These are phyloP conservation scores for Philaethria dido DNA, from an alignment of 2,888 invertebrate genomes.

Conservation along the genomic window DNA sequence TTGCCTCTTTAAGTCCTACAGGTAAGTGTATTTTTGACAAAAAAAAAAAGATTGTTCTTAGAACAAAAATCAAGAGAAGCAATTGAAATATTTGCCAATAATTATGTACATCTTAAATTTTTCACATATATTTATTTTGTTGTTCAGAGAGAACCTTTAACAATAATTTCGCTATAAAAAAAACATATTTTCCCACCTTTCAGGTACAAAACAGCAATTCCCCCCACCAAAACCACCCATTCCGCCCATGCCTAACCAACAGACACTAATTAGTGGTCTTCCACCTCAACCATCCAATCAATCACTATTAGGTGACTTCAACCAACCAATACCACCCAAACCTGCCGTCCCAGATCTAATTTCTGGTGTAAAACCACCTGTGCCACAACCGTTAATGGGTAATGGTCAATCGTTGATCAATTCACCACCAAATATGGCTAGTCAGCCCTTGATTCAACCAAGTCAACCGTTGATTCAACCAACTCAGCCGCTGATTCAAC, in stretches of 20 bases:
- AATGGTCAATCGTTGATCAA: constrained; percentile 37
- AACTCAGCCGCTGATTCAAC: constrained; percentile 42
- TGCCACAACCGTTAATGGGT: constrained; percentile 40
- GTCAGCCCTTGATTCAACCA: constrained; percentile 16
- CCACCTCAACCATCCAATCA: constrained; percentile 50
- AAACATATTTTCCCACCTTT: no score
- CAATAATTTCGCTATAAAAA: no score
- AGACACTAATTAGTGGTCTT: constrained; percentile 53
- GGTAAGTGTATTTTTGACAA: constrained; percentile 57
- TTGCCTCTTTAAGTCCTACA: constrained; percentile 86
- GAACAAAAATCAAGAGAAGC: no score
- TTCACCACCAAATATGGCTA: constrained; percentile 3
- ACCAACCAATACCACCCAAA: constrained; percentile 50
- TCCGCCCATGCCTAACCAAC: constrained; percentile 65
- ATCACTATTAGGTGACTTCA: constrained; percentile 60
- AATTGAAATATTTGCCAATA: no score
- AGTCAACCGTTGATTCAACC: constrained; percentile 29
- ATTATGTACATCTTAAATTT: no score
- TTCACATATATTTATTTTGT: no score
- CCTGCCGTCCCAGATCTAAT: constrained; percentile 69
- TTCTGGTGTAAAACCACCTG: constrained; percentile 63
- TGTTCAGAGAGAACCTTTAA: no score
- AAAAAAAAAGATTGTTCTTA: no score
- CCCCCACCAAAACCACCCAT: constrained; percentile 72
- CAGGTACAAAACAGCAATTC: constrained; percentile 61